Percentiles rank a stretch among this genome's conserved stretches.
These are phyloP conservation scores for Atta colombica DNA, from an alignment of 1,140 invertebrate species.

Conservation along the genomic window DNA sequence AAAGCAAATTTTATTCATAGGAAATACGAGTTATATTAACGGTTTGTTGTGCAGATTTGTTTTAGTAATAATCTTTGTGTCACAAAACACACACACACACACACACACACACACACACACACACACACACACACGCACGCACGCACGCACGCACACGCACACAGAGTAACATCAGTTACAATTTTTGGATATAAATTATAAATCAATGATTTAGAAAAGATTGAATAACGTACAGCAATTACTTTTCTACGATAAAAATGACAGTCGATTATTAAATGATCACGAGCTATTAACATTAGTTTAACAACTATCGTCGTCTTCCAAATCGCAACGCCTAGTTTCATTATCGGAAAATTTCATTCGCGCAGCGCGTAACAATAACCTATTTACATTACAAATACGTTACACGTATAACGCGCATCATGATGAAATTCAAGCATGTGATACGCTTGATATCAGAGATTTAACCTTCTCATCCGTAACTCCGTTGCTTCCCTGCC, in stretches of 20 bases:
- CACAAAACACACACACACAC: too few relatives aligned
- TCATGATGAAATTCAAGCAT: slow-evolving; percentile 28
- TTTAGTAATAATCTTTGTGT: not conserved
- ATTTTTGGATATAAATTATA: not conserved
- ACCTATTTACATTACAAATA: slow-evolving; percentile 40
- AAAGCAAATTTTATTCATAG: not conserved
- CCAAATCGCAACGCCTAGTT: not conserved
- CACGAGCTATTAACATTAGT: too few relatives aligned
- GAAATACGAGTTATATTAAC: not conserved
- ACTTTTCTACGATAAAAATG: not conserved
- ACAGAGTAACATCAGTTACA: not conserved
- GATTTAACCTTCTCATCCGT: slow-evolving; percentile 57
- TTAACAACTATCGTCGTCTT: not conserved
- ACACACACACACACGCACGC: too few relatives aligned
- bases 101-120: too few relatives aligned
- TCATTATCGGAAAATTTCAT: slow-evolving; percentile 25
- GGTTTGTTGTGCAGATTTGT: not conserved
- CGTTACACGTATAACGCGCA: slow-evolving; percentile 24
- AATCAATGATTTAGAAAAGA: not conserved
- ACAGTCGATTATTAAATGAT: not conserved
- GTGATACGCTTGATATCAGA: slow-evolving; percentile 58
- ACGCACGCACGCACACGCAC: too few relatives aligned
- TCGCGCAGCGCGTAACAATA: slow-evolving; percentile 12
- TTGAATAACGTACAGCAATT: not conserved
- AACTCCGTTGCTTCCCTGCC: slow-evolving; percentile 25